These are phyloP conservation scores for Popillia japonica DNA, from an alignment of 1,140 invertebrate species.

Conservation along the genomic window DNA sequence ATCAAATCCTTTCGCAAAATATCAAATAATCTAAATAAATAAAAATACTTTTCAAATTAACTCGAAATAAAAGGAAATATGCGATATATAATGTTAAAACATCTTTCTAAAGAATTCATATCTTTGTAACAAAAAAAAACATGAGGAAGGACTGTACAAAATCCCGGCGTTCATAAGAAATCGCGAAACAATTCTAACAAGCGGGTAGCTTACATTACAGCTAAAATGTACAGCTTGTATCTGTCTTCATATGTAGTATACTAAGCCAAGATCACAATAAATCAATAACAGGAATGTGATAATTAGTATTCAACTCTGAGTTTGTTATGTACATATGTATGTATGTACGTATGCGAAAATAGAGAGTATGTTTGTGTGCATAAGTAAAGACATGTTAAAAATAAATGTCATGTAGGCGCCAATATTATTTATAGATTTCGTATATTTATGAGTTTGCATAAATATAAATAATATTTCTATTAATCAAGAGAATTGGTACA, in stretches of 20 bases:
- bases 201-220: background rate
- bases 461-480: background rate
- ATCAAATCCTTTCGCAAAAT: no score
- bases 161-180: background rate
- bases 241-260: background rate
- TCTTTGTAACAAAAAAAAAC: no score
- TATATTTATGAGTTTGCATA: background rate
- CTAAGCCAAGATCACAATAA: background rate
- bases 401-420: slow-evolving; percentile 13
- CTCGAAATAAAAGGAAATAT: no score
- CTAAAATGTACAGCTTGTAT: background rate
- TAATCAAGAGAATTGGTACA: no score
- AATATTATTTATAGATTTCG: slow-evolving; percentile 2
- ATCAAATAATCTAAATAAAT: no score
- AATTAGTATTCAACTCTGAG: slow-evolving; percentile 15
- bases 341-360: background rate
- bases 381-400: background rate
- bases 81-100: no score
- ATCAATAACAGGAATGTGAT: slow-evolving; percentile 19
- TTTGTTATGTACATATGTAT: background rate
- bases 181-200: background rate
- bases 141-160: no score
- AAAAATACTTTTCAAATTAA: no score
- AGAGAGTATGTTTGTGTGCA: background rate
- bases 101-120: no score